Evolutionary conservation across 1,140 invertebrate species (phyloP).

Genomic region (Pararge aegeria): DNA sequence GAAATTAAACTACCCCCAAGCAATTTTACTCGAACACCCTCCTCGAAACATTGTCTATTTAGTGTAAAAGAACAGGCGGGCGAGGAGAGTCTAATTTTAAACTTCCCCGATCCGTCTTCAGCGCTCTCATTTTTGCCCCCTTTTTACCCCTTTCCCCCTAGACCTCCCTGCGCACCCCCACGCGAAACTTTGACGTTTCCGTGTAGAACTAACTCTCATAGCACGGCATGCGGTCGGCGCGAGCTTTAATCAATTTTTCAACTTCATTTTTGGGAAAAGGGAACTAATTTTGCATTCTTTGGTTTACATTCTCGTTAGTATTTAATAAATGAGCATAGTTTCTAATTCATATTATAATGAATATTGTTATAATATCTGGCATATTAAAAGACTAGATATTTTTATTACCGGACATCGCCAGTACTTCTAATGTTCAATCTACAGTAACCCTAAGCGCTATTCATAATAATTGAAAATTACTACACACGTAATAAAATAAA

Average conservation of each 20-base stretch:
- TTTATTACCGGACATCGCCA: too few relatives aligned
- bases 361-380: too few relatives aligned
- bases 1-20: slow-evolving; percentile 5
- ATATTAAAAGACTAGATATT: too few relatives aligned
- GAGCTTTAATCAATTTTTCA: slow-evolving; percentile 75
- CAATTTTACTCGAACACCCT: not conserved
- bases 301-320: not conserved
- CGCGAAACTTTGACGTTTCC: slow-evolving; percentile 65
- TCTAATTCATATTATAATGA: not conserved
- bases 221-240: slow-evolving; percentile 48
- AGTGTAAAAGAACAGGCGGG: slow-evolving; percentile 31
- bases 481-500: too few relatives aligned
- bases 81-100: slow-evolving; percentile 49
- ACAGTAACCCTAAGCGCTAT: too few relatives aligned
- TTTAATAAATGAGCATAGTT: not conserved
- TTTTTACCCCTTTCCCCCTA: slow-evolving; percentile 18
- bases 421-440: too few relatives aligned
- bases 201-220: slow-evolving; percentile 52
- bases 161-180: slow-evolving; percentile 29
- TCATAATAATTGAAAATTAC: too few relatives aligned
- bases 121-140: slow-evolving; percentile 58
- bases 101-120: slow-evolving; percentile 65
- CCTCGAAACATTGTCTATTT: slow-evolving; percentile 5
- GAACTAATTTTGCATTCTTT: slow-evolving; percentile 50
- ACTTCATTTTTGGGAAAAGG: slow-evolving; percentile 55